phyloP scores from a whole-genome alignment of 2,797 vertebrate species.

The Iguana delicatissima region DNA sequence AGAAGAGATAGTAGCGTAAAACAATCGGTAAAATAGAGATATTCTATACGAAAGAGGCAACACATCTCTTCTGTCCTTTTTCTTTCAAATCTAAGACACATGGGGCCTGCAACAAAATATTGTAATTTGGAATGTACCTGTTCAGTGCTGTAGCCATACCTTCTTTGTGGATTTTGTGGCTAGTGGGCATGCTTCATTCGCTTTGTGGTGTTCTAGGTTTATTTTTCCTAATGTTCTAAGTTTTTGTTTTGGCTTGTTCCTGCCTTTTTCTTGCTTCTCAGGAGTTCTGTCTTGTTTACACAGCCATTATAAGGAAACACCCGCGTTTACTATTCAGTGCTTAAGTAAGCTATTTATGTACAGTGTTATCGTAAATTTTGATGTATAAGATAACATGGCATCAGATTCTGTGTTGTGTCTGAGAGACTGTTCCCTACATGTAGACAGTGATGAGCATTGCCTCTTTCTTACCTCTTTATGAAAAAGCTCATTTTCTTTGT shows the following conservation, averaged over 20 bases:
- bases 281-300: neutral
- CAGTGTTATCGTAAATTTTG: slow-evolving; percentile 58
- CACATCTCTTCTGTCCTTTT: too few species aligned
- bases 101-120: too few species aligned
- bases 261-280: neutral
- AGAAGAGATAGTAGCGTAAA: too few species aligned
- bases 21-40: too few species aligned
- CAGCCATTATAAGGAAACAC: neutral
- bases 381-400: neutral
- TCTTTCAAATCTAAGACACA: too few species aligned
- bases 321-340: neutral
- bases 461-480: neutral
- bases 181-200: neutral
- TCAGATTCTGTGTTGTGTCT: neutral
- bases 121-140: neutral
- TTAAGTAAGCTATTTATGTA: neutral
- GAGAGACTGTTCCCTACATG: neutral
- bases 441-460: neutral
- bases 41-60: too few species aligned
- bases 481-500: neutral
- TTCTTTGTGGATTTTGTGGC: neutral
- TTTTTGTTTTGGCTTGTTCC: neutral
- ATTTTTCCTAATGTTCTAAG: neutral
- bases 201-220: neutral
- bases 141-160: neutral